A percentile compares a stretch with the other conserved stretches of the same genome.
phyloP scores from a whole-genome alignment of 2,113 vertebrate genomes.

The Anarhynchus alexandrinus region DNA sequence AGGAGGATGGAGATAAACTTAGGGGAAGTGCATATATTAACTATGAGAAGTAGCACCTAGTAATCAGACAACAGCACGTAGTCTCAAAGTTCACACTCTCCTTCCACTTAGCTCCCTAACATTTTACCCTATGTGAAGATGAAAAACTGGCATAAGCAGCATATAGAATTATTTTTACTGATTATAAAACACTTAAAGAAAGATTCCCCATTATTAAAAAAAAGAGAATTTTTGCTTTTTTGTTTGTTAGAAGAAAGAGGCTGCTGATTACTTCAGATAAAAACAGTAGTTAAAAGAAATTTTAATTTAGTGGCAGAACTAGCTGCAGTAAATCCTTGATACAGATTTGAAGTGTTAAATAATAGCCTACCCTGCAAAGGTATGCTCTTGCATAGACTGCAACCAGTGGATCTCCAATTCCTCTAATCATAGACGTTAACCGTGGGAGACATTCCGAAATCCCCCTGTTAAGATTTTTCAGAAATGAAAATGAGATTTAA shows the following conservation, averaged over 20 bases:
- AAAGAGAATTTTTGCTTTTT: neutral
- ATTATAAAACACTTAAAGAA: neutral
- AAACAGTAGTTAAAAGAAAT: neutral
- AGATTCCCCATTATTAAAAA: neutral
- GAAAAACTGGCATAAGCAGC: neutral
- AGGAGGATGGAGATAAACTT: neutral
- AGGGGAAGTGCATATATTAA: neutral
- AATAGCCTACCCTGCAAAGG: conserved; percentile 87
- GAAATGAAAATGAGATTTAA: neutral
- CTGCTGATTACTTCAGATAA: neutral
- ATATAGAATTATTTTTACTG: neutral
- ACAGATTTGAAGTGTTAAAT: neutral
- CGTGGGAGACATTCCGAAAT: conserved; percentile 92
- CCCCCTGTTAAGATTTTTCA: conserved; percentile 74
- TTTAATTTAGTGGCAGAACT: neutral
- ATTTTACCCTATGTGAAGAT: neutral
- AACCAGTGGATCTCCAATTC: conserved; percentile 94
- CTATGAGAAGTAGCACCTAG: neutral
- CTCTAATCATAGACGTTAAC: conserved; percentile 90
- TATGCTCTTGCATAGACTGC: conserved; percentile 95
- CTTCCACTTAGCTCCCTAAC: neutral
- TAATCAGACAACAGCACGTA: neutral
- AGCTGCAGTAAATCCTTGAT: neutral
- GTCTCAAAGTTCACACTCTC: neutral
- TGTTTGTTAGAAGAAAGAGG: neutral